phyloP scores from a whole-genome alignment of 2,113 vertebrate species.

The Catharus bicknelli region DNA sequence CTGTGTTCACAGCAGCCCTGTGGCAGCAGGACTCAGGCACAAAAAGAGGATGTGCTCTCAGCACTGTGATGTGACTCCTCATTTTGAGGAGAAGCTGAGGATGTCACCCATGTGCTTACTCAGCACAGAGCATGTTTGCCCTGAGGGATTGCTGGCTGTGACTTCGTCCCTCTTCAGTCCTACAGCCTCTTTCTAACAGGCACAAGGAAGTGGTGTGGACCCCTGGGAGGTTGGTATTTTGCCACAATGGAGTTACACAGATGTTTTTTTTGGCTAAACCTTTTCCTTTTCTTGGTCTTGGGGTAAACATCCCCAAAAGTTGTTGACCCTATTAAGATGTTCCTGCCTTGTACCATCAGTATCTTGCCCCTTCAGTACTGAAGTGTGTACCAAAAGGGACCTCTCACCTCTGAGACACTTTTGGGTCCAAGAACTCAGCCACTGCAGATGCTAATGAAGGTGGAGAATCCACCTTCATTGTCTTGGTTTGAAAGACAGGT shows the following conservation, averaged over 20 bases:
- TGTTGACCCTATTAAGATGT: not conserved
- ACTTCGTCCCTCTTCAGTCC: not conserved
- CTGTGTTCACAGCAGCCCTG: not conserved
- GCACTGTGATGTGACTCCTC: rapidly evolving
- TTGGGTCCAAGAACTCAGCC: not conserved
- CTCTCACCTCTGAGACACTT: not conserved
- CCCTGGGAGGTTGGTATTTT: not conserved
- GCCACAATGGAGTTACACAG: too few relatives aligned
- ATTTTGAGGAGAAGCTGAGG: not conserved
- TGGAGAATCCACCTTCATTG: not conserved
- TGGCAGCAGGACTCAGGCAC: not conserved
- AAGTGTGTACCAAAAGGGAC: not conserved
- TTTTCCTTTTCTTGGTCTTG: not conserved
- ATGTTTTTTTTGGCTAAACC: not conserved
- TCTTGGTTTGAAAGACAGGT: not conserved
- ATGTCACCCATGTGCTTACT: not conserved
- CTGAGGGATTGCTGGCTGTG: not conserved
- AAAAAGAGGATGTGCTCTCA: not conserved
- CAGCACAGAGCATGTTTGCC: not conserved
- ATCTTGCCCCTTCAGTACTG: not conserved
- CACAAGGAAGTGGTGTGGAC: not conserved
- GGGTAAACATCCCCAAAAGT: not conserved
- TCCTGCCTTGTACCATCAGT: not conserved
- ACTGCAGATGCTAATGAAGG: not conserved
- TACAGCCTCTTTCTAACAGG: not conserved